Evolutionary conservation across 2,888 invertebrate species (phyloP).

Genomic region (Stenoptilia bipunctidactyla): DNA sequence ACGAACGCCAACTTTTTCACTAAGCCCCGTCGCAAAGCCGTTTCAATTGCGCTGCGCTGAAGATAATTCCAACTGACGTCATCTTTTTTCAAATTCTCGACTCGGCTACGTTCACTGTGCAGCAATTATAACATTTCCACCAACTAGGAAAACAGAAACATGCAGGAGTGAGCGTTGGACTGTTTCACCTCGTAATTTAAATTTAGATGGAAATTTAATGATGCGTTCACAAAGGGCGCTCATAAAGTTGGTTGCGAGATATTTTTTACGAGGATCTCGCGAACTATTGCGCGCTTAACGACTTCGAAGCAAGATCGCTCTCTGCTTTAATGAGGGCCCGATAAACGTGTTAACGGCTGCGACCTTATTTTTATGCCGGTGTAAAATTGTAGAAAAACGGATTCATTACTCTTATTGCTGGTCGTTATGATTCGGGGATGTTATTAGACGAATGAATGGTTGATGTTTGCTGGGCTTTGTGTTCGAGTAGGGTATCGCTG

Average conservation of each 20-base stretch:
- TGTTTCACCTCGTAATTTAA: constrained; percentile 66
- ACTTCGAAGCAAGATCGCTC: constrained; percentile 70
- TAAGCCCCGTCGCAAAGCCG: constrained; percentile 71
- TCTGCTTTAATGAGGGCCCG: constrained; percentile 70
- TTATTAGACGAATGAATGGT: constrained; percentile 23
- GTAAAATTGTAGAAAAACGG: constrained; percentile 67
- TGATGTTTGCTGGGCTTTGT: neutral
- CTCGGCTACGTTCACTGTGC: constrained; percentile 64
- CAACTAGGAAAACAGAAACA: constrained; percentile 69
- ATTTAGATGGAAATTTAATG: constrained; percentile 72
- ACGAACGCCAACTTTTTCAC: constrained; percentile 72
- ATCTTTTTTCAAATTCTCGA: constrained; percentile 69
- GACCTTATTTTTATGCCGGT: constrained; percentile 68
- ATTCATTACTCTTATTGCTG: constrained; percentile 55
- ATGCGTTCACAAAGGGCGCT: constrained; percentile 70
- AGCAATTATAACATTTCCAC: constrained; percentile 71
- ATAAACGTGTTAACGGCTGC: constrained; percentile 70
- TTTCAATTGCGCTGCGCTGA: constrained; percentile 72
- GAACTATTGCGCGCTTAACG: constrained; percentile 72
- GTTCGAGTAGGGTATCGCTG: neutral
- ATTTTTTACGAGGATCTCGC: constrained; percentile 72
- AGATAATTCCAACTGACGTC: constrained; percentile 71
- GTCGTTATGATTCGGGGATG: constrained; percentile 24
- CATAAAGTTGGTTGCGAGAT: constrained; percentile 70
- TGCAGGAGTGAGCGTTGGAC: constrained; percentile 55